A percentile compares a stretch with the other conserved stretches of the same genome.
Conservation (phyloP, 2,797 vertebrate genomes). For the Micropoecilia bifurca region DNA sequence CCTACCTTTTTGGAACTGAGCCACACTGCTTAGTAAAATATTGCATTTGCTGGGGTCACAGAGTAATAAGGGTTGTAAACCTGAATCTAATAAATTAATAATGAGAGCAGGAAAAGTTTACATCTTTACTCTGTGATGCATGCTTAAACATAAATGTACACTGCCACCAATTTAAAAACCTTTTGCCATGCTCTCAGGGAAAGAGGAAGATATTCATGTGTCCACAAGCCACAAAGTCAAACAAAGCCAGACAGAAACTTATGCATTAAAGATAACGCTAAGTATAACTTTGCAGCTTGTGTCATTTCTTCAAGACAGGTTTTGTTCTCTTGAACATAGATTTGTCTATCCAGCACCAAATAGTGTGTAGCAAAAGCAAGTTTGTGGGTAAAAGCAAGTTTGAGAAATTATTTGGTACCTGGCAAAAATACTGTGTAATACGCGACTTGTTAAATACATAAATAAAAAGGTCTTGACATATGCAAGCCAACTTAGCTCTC, state of each 20-base stretch:
- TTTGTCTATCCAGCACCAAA: not conserved
- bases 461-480: not conserved
- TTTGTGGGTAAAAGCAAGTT: not conserved
- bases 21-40: not conserved
- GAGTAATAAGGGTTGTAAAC: not conserved
- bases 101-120: not conserved
- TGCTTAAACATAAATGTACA: not conserved
- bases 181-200: not conserved
- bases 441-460: not conserved
- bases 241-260: conserved; percentile 41
- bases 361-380: not conserved
- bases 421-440: not conserved
- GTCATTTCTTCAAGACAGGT: not conserved
- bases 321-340: not conserved
- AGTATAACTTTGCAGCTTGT: conserved; percentile 46
- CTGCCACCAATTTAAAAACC: not conserved
- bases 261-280: conserved; percentile 40
- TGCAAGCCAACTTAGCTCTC: not conserved
- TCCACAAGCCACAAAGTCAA: conserved; percentile 26
- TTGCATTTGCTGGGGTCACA: not conserved
- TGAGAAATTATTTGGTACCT: not conserved
- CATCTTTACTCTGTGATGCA: not conserved
- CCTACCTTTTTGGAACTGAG: not conserved
- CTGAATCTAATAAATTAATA: not conserved
- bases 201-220: not conserved